Evolutionary conservation across 2,888 invertebrate species (phyloP), one percentile per base, ranked within the genome.

Genomic region (Rhingia rostrata): DNA sequence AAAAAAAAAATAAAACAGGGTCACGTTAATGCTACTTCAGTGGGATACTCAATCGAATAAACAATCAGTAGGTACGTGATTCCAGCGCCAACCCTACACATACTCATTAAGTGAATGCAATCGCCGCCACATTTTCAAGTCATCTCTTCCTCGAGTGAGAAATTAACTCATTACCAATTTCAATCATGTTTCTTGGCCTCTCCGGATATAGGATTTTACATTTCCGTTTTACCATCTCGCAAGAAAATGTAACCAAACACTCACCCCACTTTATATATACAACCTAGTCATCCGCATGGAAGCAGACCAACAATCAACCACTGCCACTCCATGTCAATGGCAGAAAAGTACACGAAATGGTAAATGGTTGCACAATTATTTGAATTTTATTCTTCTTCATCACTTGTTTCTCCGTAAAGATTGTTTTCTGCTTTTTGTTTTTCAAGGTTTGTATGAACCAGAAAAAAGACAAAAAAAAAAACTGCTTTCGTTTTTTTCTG

Each of bases 311-410:
- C 9, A 33, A 49, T 37, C 51, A 69, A 67, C 43, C 73, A 67
- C 78, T 72, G 22, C 22, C 22, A 22, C 22, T 41, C 39, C 37
- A 66, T 53, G 58, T 61, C 47, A 64, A 61, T 60, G 47, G 53
- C 37, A 69, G 69, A 79, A 72, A 75, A 54, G 41, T n/a, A 60
- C 49, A 63, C 35, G 49, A 63, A 69, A 60, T 69, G 69, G 54
- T 69, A 74, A 79, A 79, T 73, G 51, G 53, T 79, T 79, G 73
- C 83, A 83, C 83, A 83, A 83, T 74, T 69, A 66, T 73, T 79
- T 72, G 51, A 30, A 37, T 64, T 60, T 54, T 73, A 39, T 54
- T 41, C 70, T 56, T 58, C 60, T 30, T 45, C 39, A 12, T 49
- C 37, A 35, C 41, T 45, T 66, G 39, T 56, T 33, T 61, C 51